These are phyloP conservation scores for Carterocephalus palaemon DNA, from an alignment of 2,888 invertebrate genomes.

Conservation along the genomic window DNA sequence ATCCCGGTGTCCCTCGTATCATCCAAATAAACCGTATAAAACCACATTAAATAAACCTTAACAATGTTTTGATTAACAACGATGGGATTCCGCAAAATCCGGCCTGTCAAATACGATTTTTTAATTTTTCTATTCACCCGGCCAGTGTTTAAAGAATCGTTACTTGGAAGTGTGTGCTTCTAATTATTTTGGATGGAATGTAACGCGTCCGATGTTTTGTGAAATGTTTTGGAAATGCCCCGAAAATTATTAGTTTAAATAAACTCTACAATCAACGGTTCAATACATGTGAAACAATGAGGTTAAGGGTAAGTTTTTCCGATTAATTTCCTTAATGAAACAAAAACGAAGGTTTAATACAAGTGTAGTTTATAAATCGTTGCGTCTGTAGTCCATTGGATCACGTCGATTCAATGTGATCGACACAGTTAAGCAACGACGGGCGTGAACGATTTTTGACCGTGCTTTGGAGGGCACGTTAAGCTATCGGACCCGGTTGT, in stretches of 20 bases:
- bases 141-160: constrained; percentile 44
- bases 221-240: neutral
- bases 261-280: neutral
- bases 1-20: constrained; percentile 14
- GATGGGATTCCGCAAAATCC: constrained; percentile 25
- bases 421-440: no score
- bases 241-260: neutral
- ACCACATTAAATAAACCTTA: constrained; percentile 39
- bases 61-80: constrained; percentile 34
- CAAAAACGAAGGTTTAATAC: no score
- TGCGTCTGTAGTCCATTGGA: no score
- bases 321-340: no score
- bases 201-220: constrained; percentile 6
- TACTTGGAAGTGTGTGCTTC: constrained; percentile 37
- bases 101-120: constrained; percentile 42
- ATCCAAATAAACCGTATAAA: constrained; percentile 36
- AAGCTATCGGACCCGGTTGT: no score
- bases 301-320: constrained; percentile 3
- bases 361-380: no score
- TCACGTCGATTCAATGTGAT: no score
- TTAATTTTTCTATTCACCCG: constrained; percentile 38
- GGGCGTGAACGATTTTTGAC: no score
- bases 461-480: no score
- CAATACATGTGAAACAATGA: constrained; percentile 2
- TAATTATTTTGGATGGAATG: constrained; percentile 1